Evolutionary conservation across 2,888 invertebrate species (phyloP), one percentile per base, ranked within the genome.

Genomic region (Unio delphinus): DNA sequence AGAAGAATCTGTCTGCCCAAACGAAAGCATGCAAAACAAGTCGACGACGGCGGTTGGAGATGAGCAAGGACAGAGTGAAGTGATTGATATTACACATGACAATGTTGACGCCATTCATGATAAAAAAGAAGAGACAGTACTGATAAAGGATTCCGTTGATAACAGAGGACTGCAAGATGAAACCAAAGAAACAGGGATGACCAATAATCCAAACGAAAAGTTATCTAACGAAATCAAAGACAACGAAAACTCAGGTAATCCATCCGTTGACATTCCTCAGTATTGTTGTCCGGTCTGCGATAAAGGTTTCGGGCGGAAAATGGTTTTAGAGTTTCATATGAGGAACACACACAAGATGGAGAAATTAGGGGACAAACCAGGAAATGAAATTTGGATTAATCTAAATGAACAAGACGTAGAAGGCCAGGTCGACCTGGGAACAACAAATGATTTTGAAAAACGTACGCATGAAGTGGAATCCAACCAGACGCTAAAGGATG

Each of bases 291-390:
- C 67, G 17, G 65, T 68, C 55, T 73, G 73, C 34, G 64, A 68
- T 23, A 73, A 73, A 58, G 60, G 66, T 4, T 73, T 73, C 55
- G 73, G 73, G 4, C 60, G 73, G n/a, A 73, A 70, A 64, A 65
- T 70, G 11, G 73, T 69, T 5, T 23, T 73, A n/a, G 70, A 73
- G 5, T 67, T 65, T 59, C 73, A 73, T 58, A 59, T 73, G 55
- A 70, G 68, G 55, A 73, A 68, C 56, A 64, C 68, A 55, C 73
- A 73, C 56, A 72, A 72, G 55, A 69, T 72, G 26, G 63, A 23
- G 4, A 66, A 57, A 59, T 56, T 56, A 45, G 54, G 55, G 34
- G 61, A 63, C 18, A 66, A 70, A 45, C 45, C 45, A 45, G 45
- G 45, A 1, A 45, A 45, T 45, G 45, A 45, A 45, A 45, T 45